Conservation (phyloP, 1,140 invertebrate genomes). For the Pseudoatta argentina region DNA sequence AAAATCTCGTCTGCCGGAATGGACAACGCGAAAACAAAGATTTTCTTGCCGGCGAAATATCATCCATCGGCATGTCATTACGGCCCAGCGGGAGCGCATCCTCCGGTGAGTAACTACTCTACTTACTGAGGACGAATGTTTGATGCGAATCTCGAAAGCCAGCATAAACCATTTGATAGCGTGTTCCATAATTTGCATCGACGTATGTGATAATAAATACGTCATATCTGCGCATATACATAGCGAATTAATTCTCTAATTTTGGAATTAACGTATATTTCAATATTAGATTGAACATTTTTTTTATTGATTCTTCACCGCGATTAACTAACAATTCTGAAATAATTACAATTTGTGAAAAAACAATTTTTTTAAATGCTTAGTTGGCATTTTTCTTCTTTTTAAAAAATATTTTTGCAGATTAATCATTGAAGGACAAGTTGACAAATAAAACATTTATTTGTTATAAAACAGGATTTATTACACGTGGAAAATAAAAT, state of each 20-base stretch:
- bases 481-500: background rate
- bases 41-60: conserved; percentile 89
- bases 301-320: background rate
- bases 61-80: conserved; percentile 91
- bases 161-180: conserved; percentile 16
- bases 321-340: background rate
- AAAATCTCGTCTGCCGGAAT: conserved; percentile 82
- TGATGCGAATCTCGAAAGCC: conserved; percentile 33
- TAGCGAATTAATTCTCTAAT: background rate
- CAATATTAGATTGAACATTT: background rate
- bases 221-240: background rate
- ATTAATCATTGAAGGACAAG: background rate
- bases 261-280: background rate
- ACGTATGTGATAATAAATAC: conserved; percentile 21
- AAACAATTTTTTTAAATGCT: no score
- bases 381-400: background rate
- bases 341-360: background rate
- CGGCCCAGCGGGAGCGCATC: conserved; percentile 89
- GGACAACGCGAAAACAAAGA: conserved; percentile 82
- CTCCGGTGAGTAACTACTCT: conserved; percentile 87
- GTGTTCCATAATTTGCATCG: conserved; percentile 21
- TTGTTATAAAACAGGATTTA: background rate
- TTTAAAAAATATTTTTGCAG: background rate
- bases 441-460: background rate
- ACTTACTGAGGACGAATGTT: conserved; percentile 20